Evolutionary conservation across 1,140 invertebrate species (phyloP).

Genomic region (Achatina immaculata): DNA sequence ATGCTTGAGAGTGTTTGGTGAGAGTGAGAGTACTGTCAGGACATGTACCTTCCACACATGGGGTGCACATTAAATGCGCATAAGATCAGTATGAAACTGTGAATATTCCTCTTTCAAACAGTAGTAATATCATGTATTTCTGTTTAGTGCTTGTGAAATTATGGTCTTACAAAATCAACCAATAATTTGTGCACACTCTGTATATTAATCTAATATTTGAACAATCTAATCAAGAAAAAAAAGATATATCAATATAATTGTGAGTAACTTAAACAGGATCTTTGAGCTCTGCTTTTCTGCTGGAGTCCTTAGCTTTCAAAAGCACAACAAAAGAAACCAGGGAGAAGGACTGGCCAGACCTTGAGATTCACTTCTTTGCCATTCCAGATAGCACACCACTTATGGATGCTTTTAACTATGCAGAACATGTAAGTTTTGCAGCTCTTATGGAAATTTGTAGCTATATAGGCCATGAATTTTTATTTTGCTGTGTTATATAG

Average conservation of each 20-base stretch:
- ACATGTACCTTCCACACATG: too few species aligned
- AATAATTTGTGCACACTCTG: too few species aligned
- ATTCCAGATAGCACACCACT: neutral
- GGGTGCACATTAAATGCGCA: neutral
- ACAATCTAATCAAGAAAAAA: neutral
- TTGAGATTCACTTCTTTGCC: constrained; percentile 32
- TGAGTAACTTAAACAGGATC: constrained; percentile 4
- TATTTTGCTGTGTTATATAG: too few species aligned
- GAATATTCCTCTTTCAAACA: too few species aligned
- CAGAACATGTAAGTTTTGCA: neutral
- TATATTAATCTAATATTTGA: neutral
- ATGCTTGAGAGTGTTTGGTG: too few species aligned
- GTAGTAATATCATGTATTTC: too few species aligned
- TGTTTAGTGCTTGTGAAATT: too few species aligned
- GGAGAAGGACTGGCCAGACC: constrained; percentile 41
- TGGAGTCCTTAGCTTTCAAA: constrained; percentile 33
- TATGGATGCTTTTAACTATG: constrained; percentile 8
- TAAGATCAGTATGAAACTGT: neutral
- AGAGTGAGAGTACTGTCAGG: too few species aligned
- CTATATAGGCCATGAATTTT: too few species aligned
- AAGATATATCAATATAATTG: neutral
- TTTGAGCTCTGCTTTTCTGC: constrained; percentile 13
- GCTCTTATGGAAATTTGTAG: too few species aligned
- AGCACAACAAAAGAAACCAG: constrained; percentile 31
- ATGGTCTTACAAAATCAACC: too few species aligned